phyloP scores from a whole-genome alignment of 2,797 vertebrate species.

The Propithecus deckenii region DNA sequence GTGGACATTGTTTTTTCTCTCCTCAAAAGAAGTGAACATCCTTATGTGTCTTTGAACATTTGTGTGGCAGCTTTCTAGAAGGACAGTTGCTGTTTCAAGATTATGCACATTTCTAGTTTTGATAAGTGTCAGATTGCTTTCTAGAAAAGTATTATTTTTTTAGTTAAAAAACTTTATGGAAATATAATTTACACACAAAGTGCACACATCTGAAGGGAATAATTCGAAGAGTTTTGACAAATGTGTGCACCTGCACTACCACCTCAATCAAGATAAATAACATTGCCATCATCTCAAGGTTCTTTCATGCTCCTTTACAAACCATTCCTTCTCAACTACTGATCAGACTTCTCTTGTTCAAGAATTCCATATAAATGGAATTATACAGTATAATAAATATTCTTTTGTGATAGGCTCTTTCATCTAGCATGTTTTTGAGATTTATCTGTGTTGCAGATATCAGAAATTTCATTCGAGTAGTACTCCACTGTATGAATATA shows the following conservation, averaged over 20 bases:
- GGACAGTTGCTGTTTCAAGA: not conserved
- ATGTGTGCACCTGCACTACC: not conserved
- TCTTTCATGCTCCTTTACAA: not conserved
- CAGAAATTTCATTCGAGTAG: not conserved
- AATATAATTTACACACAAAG: not conserved
- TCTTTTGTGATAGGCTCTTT: slow-evolving; percentile 1
- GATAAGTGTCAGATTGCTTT: slow-evolving; percentile 1
- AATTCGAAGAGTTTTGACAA: not conserved
- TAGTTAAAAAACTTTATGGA: not conserved
- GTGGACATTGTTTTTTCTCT: not conserved
- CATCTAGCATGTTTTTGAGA: not conserved
- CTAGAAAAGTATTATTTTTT: not conserved
- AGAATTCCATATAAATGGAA: not conserved
- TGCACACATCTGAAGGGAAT: not conserved
- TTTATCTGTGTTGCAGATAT: not conserved
- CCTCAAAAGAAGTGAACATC: not conserved
- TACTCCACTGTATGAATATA: not conserved
- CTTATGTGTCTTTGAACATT: not conserved
- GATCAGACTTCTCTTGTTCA: not conserved
- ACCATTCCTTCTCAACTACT: not conserved
- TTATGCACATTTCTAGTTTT: not conserved
- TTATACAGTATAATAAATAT: not conserved
- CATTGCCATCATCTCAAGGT: not conserved
- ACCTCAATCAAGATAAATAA: not conserved
- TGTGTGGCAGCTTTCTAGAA: not conserved